These are phyloP conservation scores for Cyclophora punctaria DNA, from an alignment of 2,888 invertebrate genomes.

Conservation along the genomic window DNA sequence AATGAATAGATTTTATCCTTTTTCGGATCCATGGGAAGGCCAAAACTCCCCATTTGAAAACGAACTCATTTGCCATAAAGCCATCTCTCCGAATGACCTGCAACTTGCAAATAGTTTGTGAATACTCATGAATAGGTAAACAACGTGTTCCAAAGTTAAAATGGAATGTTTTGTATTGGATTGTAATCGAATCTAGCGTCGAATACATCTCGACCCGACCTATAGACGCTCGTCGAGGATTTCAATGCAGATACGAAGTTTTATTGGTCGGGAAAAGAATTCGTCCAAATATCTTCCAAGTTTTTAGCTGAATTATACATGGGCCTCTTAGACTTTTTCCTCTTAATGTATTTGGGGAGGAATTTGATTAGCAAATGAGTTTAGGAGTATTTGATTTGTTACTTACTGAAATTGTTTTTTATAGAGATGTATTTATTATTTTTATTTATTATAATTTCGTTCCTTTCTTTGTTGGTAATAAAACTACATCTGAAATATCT, in stretches of 20 bases:
- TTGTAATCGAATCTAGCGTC: slow-evolving; percentile 1
- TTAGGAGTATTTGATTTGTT: no score
- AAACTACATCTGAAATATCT: no score
- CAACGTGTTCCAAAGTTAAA: slow-evolving; percentile 1
- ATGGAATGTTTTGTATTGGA: slow-evolving; percentile 9
- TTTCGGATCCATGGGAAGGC: neutral
- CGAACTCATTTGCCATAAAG: no score
- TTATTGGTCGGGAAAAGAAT: slow-evolving; percentile 18
- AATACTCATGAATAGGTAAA: no score
- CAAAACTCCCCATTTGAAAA: no score
- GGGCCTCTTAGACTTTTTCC: slow-evolving; percentile 6
- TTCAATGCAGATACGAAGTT: slow-evolving; percentile 21
- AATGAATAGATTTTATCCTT: no score
- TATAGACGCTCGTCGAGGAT: slow-evolving; percentile 13
- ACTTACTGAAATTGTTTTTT: no score
- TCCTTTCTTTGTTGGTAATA: no score
- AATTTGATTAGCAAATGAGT: no score
- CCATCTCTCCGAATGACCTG: no score
- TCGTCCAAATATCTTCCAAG: slow-evolving; percentile 16
- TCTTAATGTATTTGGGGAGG: slow-evolving; percentile 1
- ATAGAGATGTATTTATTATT: no score
- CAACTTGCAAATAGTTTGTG: neutral
- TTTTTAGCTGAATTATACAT: slow-evolving; percentile 18
- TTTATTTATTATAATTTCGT: no score
- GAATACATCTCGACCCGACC: slow-evolving; percentile 8